phyloP scores from a whole-genome alignment of 1,140 invertebrate genomes.

The Acromyrmex charruanus region DNA sequence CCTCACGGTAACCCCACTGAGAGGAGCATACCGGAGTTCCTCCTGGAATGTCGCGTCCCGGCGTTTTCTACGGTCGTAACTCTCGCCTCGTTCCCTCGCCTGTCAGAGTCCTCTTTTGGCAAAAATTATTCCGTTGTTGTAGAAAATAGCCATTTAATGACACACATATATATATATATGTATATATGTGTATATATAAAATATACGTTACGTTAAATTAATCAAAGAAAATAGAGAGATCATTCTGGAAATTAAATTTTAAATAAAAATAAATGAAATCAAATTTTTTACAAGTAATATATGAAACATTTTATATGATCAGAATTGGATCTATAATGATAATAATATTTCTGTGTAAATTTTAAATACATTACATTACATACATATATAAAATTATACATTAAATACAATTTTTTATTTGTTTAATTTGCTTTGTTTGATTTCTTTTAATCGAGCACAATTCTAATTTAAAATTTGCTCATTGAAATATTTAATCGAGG shows the following conservation, averaged over 20 bases:
- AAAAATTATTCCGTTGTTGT: constrained; percentile 65
- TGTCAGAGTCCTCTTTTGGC: neutral
- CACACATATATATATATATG: too few relatives aligned
- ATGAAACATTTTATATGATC: too few relatives aligned
- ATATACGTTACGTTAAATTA: constrained; percentile 1
- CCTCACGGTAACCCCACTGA: constrained; percentile 62
- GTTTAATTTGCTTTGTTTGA: neutral
- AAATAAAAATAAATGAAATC: neutral
- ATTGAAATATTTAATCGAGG: neutral
- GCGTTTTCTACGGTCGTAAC: constrained; percentile 35
- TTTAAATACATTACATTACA: too few relatives aligned
- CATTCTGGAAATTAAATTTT: neutral
- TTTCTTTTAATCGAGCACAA: neutral
- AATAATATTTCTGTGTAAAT: too few relatives aligned
- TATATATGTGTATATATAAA: neutral
- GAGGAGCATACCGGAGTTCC: constrained; percentile 55
- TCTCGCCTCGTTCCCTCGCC: constrained; percentile 35
- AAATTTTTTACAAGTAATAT: neutral
- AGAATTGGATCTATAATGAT: too few relatives aligned
- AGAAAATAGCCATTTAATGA: constrained; percentile 9
- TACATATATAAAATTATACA: too few relatives aligned
- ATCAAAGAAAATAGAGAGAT: neutral
- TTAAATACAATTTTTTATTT: neutral
- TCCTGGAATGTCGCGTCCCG: constrained; percentile 50
- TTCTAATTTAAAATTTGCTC: neutral